Conservation (phyloP, 2,113 vertebrate species). For the Macheiramphus alcinus region DNA sequence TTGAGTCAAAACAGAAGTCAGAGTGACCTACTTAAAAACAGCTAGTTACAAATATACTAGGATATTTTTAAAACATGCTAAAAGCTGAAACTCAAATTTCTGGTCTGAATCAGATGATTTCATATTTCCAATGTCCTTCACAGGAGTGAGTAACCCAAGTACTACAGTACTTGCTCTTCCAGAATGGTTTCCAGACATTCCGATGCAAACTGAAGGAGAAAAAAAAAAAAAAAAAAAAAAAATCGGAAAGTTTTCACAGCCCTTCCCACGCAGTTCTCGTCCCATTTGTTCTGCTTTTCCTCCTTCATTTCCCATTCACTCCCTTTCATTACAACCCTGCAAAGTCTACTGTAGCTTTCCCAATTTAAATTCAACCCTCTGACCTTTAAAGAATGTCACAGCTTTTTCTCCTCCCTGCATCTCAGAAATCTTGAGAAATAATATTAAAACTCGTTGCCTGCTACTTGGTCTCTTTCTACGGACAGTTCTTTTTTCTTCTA, state of each 20-base stretch:
- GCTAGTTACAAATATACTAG: background rate
- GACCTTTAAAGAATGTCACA: background rate
- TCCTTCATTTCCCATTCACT: background rate
- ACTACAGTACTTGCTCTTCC: background rate
- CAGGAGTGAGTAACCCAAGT: background rate
- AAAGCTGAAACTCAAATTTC: background rate
- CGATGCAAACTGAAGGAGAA: background rate
- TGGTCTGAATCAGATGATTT: background rate
- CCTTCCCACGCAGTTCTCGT: background rate
- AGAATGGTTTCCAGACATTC: background rate
- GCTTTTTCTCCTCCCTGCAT: background rate
- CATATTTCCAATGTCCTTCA: background rate
- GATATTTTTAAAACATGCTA: background rate
- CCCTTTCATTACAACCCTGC: background rate
- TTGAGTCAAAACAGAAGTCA: background rate
- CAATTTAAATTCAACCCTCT: background rate
- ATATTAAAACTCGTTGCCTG: background rate
- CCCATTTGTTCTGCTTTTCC: background rate
- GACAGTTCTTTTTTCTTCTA: background rate
- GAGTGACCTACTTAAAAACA: background rate
- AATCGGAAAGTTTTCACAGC: background rate
- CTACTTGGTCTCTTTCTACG: background rate
- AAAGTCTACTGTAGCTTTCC: background rate
- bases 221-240: background rate
- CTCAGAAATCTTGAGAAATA: background rate